Base-by-base conservation (phyloP, 2,888 invertebrate genomes). In the Aleiodes testaceus region DNA sequence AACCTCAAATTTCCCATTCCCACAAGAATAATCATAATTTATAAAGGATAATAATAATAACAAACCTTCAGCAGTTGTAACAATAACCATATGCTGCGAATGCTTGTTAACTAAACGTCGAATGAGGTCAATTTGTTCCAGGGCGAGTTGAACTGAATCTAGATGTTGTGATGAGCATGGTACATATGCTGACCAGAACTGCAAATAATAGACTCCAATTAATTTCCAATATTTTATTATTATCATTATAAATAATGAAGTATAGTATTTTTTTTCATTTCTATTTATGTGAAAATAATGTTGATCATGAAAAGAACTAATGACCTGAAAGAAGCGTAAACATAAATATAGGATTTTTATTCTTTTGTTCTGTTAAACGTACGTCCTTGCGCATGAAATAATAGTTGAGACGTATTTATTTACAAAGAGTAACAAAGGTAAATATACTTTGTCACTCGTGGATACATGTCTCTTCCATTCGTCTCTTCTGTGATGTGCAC, bases 171-270 rank as follows among this genome's bases (percentile, higher is more conserved):
- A 87, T 49, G 86, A 86, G 77, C 91, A 91, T 1, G 87, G 87
- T 26, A 89, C 89, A 81, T 90, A 91, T 16, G 90, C 90, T n/a
- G 90, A 90, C 91, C 91, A 91, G 77, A 91, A 91, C 91, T 91
- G 86, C 11, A 84, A 86, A 74, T 73, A 26, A 71, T 59, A n/a
- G 36, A 36, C 9, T 36, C 11, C 4, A 36, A 36, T 36, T 26
- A 26, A 26, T 5, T 26, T 26, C 26, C 3, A 26, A 26, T 26
- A 36, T 9, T 36, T 9, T 0, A 9, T 6, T 36, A 9, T 6
- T 36, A 9, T 36, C 2, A 11, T 36, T 2, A 7, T 36, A 36
- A 9, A 36, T 36, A 9, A 36, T 36, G 2, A 36, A 36, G 4
- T 6, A 11, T 36, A 3, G 9, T 36, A 36, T 36, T 36, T 36